Evolutionary conservation across 1,140 invertebrate genomes (phyloP), one percentile per base, ranked within the genome.

Genomic region (Lasioglossum albipes): DNA sequence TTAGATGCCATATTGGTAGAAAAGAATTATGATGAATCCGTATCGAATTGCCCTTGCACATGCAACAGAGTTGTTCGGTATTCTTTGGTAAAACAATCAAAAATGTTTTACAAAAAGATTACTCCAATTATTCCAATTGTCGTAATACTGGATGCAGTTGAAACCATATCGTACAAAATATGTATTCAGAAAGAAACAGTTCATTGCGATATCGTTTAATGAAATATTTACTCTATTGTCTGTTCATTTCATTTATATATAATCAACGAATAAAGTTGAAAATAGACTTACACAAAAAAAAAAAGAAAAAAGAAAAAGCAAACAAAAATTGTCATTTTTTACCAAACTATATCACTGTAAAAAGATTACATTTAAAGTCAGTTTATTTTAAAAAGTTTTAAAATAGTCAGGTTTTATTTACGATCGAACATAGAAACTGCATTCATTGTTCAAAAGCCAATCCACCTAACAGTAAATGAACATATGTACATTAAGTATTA

Each of bases 51-150:
- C 69, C 73, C 45, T 31, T 76, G 27, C 16, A 16, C 31, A 79
- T 72, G 75, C 59, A 82, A 79, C 54, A 71, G 57, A 59, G 54
- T 10, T 66, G 73, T 73, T 85, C 81, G 62, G 79, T 81, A 80
- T 62, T 85, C 64, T 83, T 83, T 81, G 68, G 66, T 75, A 84
- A 85, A 81, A 81, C 65, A 73, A 75, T 31, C 49, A 81, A 61
- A 36, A 75, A 62, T 67, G 62, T 65, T 83, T 81, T 84, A 72
- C 69, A 77, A 67, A 81, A 36, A 75, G n/a, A 27, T 75, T 73
- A 78, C 27, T 74, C 42, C 49, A 74, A 84, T 72, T 49, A 68
- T 75, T 75, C 57, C 64, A n/a, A 54, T 68, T n/a, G 61, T 76
- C 42, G n/a, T 78, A 78, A 62, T 78, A 79, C 54, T 80, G 74